Evolutionary conservation across 1,140 invertebrate species (phyloP).

Genomic region (Fopius arisanus): DNA sequence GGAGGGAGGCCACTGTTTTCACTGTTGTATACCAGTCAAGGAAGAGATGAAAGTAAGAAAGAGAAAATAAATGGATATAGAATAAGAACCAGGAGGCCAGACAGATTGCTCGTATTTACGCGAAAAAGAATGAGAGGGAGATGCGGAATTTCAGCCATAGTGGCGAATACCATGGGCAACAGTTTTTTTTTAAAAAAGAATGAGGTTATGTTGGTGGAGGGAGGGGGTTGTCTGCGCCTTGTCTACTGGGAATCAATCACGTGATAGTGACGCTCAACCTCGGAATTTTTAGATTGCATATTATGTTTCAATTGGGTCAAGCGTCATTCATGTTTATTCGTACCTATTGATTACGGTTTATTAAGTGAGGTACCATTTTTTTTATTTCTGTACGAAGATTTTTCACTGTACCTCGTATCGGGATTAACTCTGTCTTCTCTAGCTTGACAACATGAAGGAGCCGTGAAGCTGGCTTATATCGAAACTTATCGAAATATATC

Average conservation of each 20-base stretch:
- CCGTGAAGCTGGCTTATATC: too few species aligned
- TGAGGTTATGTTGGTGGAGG: slow-evolving; percentile 22
- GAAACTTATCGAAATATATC: too few species aligned
- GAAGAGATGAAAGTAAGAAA: slow-evolving; percentile 31
- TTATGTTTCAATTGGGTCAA: too few species aligned
- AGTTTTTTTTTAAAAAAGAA: slow-evolving; percentile 14
- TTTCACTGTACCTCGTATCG: too few species aligned
- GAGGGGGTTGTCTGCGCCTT: slow-evolving; percentile 59
- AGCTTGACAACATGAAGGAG: too few species aligned
- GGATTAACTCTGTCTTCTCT: too few species aligned
- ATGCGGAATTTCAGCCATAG: slow-evolving; percentile 22
- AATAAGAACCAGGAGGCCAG: slow-evolving; percentile 28
- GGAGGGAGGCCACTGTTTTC: slow-evolving; percentile 29
- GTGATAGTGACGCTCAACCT: slow-evolving; percentile 51
- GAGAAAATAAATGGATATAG: slow-evolving; percentile 9
- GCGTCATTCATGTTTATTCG: too few species aligned
- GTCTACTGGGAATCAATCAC: slow-evolving; percentile 61
- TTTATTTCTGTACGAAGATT: too few species aligned
- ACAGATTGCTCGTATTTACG: slow-evolving; percentile 16
- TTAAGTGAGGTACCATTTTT: too few species aligned
- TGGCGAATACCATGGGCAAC: slow-evolving; percentile 23
- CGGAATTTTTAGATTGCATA: slow-evolving; percentile 10
- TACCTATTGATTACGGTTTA: too few species aligned
- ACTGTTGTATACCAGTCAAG: slow-evolving; percentile 32
- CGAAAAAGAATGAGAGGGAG: slow-evolving; percentile 32